Evolutionary conservation across 2,888 invertebrate genomes (phyloP).

Genomic region (Orthosia gothica): DNA sequence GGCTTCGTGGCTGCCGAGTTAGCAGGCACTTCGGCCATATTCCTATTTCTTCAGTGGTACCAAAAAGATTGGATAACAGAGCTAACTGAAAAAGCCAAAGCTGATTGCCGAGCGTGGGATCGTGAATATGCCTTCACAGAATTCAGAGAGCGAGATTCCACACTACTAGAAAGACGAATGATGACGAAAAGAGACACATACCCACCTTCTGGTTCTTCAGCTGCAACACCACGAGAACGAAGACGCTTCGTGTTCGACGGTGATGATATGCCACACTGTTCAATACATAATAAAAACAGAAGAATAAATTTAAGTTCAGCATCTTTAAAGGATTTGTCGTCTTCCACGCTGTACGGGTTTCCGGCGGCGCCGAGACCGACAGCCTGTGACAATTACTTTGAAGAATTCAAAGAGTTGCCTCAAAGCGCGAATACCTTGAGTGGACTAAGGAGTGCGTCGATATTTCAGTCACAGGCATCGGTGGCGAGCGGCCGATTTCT

Average conservation of each 20-base stretch:
- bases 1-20: slow-evolving; percentile 96
- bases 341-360: slow-evolving; percentile 92
- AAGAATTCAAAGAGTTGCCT: slow-evolving; percentile 90
- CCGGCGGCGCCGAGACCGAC: slow-evolving; percentile 93
- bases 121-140: slow-evolving; percentile 89
- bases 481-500: slow-evolving; percentile 94
- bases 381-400: slow-evolving; percentile 92
- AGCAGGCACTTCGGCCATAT: slow-evolving; percentile 96
- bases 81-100: slow-evolving; percentile 88
- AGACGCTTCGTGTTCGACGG: slow-evolving; percentile 93
- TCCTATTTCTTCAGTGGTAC: slow-evolving; percentile 96
- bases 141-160: slow-evolving; percentile 87
- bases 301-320: slow-evolving; percentile 90
- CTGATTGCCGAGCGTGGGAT: slow-evolving; percentile 89
- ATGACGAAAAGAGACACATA: slow-evolving; percentile 89
- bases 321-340: slow-evolving; percentile 91
- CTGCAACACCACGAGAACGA: slow-evolving; percentile 89
- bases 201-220: slow-evolving; percentile 85
- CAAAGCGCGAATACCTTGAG: slow-evolving; percentile 90
- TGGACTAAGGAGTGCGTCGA: slow-evolving; percentile 88
- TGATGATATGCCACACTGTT: slow-evolving; percentile 90
- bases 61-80: slow-evolving; percentile 93
- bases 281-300: slow-evolving; percentile 90
- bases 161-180: slow-evolving; percentile 86
- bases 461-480: slow-evolving; percentile 90